phyloP scores from a whole-genome alignment of 2,113 vertebrate genomes.

The Microcebus jonahi region DNA sequence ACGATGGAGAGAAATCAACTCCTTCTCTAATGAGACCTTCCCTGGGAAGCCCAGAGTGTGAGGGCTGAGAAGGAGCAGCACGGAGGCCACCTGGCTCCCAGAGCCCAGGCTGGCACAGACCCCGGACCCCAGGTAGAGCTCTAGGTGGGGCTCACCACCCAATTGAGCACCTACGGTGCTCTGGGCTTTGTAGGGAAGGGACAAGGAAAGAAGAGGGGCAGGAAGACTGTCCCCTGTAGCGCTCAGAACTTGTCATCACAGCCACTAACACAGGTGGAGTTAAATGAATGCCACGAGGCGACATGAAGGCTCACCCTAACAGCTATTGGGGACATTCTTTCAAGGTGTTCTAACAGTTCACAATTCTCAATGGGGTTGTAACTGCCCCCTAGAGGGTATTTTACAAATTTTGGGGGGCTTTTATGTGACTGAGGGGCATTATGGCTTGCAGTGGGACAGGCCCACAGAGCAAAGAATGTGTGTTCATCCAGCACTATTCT shows the following conservation, averaged over 20 bases:
- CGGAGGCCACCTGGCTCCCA: not conserved
- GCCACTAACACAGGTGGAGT: not conserved
- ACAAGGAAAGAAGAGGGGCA: not conserved
- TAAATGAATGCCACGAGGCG: not conserved
- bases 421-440: not conserved
- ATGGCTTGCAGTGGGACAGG: not conserved
- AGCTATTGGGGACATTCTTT: not conserved
- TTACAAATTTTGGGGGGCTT: not conserved
- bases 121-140: not conserved
- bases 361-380: not conserved
- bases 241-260: not conserved
- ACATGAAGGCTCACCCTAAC: fast-evolving
- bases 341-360: not conserved
- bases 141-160: not conserved
- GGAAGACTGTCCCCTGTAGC: not conserved
- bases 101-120: not conserved
- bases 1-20: conserved; percentile 50
- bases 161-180: not conserved
- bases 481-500: not conserved
- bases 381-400: not conserved
- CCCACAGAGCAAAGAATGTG: not conserved
- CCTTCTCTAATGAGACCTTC: conserved; percentile 64
- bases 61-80: not conserved
- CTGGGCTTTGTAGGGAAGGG: not conserved
- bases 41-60: conserved; percentile 17